Conservation (phyloP, 2,797 vertebrate species). For the Aulostomus chinensis region DNA sequence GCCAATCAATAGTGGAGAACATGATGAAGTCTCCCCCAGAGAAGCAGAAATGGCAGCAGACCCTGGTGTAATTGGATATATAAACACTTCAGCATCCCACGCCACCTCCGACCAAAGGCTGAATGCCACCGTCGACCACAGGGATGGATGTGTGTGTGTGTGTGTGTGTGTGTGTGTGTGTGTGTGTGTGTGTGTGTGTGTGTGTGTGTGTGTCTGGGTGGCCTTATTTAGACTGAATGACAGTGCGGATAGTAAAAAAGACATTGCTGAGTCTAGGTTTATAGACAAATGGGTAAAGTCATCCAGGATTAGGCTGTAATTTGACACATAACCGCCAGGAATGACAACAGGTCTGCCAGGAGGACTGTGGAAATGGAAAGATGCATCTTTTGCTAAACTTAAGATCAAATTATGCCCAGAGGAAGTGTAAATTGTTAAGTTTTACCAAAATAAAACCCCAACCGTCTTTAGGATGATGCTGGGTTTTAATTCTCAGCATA, state of each 20-base stretch:
- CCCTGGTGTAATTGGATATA: constrained; percentile 31
- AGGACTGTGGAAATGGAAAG: no score
- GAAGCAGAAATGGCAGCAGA: constrained; percentile 5
- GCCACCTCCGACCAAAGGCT: constrained; percentile 31
- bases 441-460: no score
- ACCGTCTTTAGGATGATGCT: no score
- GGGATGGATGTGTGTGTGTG: no score
- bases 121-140: constrained; percentile 24
- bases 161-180: no score
- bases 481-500: background rate
- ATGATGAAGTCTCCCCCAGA: constrained; percentile 19
- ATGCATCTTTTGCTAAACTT: no score
- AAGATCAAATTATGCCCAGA: no score
- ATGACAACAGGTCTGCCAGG: no score
- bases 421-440: no score
- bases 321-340: no score
- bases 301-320: constrained; percentile 38
- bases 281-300: constrained; percentile 54
- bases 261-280: constrained; percentile 47
- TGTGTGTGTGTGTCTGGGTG: no score
- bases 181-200: no score
- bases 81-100: constrained; percentile 14
- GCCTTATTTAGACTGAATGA: constrained; percentile 35
- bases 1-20: constrained; percentile 20
- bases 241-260: constrained; percentile 9